phyloP scores from a whole-genome alignment of 2,888 invertebrate species.

The Furcula furcula region DNA sequence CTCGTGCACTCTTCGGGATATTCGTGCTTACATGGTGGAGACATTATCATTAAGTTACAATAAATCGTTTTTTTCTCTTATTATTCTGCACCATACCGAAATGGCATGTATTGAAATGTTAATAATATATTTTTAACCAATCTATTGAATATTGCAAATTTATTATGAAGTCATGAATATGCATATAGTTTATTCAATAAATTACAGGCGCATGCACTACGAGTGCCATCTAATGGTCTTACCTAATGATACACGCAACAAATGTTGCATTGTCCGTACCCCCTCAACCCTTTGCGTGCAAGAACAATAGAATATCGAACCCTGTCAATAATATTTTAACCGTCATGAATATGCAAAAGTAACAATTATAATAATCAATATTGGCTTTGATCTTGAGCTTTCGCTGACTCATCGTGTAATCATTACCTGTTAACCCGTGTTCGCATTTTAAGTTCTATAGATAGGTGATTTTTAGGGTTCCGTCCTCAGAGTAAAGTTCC shows the following conservation, averaged over 20 bases:
- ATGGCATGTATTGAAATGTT: too few species aligned
- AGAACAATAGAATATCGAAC: conserved; percentile 26
- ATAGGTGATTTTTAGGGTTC: too few species aligned
- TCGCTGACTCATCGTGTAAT: conserved; percentile 49
- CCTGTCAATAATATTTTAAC: conserved; percentile 31
- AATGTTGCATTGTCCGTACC: conserved; percentile 2
- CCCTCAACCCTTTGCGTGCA: conserved; percentile 31
- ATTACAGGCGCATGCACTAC: not conserved
- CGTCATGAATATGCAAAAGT: conserved; percentile 75
- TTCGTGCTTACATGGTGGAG: too few species aligned
- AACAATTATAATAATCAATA: conserved; percentile 70
- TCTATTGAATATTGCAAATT: conserved; percentile 30
- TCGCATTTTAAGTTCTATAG: too few species aligned
- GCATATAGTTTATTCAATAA: conserved; percentile 40
- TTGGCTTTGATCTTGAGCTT: conserved; percentile 53
- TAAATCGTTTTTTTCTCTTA: too few species aligned
- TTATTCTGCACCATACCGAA: too few species aligned
- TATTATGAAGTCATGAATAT: conserved; percentile 66
- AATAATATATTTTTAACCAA: not conserved
- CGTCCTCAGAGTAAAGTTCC: too few species aligned
- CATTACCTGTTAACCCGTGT: too few species aligned
- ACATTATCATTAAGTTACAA: too few species aligned
- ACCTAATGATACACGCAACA: conserved; percentile 35
- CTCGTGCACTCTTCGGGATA: too few species aligned
- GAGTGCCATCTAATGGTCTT: conserved; percentile 18